Evolutionary conservation across 2,888 invertebrate species (phyloP).

Genomic region (Biston stratarius): DNA sequence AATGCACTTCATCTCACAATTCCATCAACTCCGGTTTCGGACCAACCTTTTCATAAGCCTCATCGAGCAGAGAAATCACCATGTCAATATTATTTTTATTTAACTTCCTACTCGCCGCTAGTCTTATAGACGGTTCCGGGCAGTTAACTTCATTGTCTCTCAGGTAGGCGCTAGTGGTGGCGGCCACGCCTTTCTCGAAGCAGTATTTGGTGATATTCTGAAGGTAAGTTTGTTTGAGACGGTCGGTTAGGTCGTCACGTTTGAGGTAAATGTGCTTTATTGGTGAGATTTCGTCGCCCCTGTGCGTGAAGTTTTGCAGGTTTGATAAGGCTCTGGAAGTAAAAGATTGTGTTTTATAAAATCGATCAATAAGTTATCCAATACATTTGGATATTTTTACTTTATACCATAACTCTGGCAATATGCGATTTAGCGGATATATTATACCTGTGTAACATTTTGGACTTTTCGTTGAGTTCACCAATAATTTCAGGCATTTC

Average conservation of each 20-base stretch:
- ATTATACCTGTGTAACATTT: constrained; percentile 85
- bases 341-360: background rate
- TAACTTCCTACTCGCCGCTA: constrained; percentile 89
- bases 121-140: constrained; percentile 90
- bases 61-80: constrained; percentile 69
- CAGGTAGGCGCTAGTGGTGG: constrained; percentile 90
- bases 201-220: constrained; percentile 89
- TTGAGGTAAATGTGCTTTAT: constrained; percentile 91
- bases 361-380: too few species aligned
- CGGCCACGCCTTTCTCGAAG: constrained; percentile 88
- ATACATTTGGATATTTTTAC: too few species aligned
- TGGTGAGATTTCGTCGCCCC: constrained; percentile 89
- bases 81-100: constrained; percentile 87
- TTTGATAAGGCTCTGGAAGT: constrained; percentile 72
- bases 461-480: constrained; percentile 87
- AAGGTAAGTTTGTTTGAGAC: constrained; percentile 84
- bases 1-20: constrained; percentile 35
- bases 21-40: constrained; percentile 66
- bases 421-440: too few species aligned
- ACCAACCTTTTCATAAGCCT: constrained; percentile 74
- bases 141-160: constrained; percentile 88
- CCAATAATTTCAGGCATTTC: constrained; percentile 87
- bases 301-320: constrained; percentile 79
- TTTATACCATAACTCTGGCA: too few species aligned
- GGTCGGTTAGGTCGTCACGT: constrained; percentile 73